Evolutionary conservation across 2,113 vertebrate species (phyloP), one percentile per base, ranked within the genome.

Genomic region (Pampusana beccarii): DNA sequence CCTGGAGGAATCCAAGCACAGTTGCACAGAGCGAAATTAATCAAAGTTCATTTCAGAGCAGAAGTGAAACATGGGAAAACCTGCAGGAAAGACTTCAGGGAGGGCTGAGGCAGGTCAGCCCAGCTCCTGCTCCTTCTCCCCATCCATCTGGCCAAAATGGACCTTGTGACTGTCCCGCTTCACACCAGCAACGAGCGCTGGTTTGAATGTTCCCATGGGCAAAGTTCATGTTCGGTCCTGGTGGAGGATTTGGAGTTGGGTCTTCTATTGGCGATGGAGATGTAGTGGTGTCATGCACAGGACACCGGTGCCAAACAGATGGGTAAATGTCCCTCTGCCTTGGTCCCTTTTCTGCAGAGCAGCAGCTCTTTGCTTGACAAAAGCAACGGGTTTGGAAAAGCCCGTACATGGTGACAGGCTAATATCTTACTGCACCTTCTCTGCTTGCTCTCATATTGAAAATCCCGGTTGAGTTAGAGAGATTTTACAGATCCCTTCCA

Each of bases 251-350:
- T 65, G 75, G 70, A 71, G 51, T 21, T 9, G 17, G 29, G 18
- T 33, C 44, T 53, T 86, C 10, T 29, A 1, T 6, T 12, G 15
- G 20, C 7, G 9, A 26, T 17, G 62, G 38, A 21, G 69, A 48
- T 0, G 3, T 9, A 7, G 34, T 2, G 2, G 31, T 28, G 31
- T 21, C 48, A 19, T 24, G 4, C 8, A 3, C 0, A 9, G 64
- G 80, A 67, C 38, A 12, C 10, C 14, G 13, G 29, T 25, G n/a
- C 13, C 18, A 29, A 13, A 1, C 5, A 48, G 48, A 34, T 24
- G 33, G 28, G 14, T 11, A 13, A 21, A 40, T 8, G 26, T 60
- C 23, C 28, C 25, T 15, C 13, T 64, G 29, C 3, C 15, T 57
- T 1, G 0, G 15, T 23, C 25, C 24, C 19, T 57, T 53, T 42